phyloP scores from a whole-genome alignment of 1,140 invertebrate species.

The Scaptomyza pallida region DNA sequence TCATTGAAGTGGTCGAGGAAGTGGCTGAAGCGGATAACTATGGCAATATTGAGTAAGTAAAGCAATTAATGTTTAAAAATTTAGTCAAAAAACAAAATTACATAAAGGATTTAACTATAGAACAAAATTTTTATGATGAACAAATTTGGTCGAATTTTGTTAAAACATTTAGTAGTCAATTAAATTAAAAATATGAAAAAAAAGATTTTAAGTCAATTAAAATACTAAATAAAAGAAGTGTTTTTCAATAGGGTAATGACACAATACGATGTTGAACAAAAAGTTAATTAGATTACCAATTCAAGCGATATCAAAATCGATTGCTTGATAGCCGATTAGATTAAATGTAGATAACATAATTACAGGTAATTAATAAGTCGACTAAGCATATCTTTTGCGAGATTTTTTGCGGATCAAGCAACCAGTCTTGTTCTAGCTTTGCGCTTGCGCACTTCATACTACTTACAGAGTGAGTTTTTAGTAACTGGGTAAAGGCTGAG shows the following conservation, averaged over 20 bases:
- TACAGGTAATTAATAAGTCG: conserved; percentile 23
- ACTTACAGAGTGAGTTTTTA: conserved; percentile 3
- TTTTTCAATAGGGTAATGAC: no score
- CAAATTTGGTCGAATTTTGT: no score
- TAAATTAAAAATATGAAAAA: no score
- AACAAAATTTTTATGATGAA: no score
- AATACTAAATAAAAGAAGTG: no score
- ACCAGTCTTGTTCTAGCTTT: conserved; percentile 52
- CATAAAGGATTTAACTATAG: no score
- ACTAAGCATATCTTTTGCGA: neutral
- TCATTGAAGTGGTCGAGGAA: conserved; percentile 70
- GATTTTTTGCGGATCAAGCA: neutral
- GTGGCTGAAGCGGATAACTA: conserved; percentile 58
- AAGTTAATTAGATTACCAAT: neutral
- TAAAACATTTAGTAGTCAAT: no score
- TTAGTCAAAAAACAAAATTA: no score
- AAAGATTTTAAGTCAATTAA: no score
- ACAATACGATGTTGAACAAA: neutral
- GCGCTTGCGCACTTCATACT: conserved; percentile 31
- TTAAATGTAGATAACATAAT: neutral
- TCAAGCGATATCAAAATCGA: neutral
- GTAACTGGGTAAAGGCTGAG: conserved; percentile 27
- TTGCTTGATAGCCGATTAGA: neutral
- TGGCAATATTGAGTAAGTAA: conserved; percentile 57
- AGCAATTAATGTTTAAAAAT: neutral